Evolutionary conservation across 2,113 vertebrate genomes (phyloP), one percentile per base, ranked within the genome.

Genomic region (Struthio camelus): DNA sequence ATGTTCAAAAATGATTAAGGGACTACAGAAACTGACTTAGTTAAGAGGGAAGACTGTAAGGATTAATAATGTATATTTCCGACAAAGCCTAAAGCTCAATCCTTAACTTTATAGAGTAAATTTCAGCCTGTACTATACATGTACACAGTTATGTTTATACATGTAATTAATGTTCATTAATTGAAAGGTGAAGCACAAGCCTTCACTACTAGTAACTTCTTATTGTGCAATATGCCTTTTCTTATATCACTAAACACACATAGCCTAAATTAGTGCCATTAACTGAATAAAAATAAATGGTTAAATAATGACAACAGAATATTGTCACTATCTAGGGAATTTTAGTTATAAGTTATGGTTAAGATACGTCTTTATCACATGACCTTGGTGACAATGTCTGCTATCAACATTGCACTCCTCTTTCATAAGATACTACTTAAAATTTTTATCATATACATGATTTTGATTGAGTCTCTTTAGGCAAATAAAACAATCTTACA

Each of bases 401-500:
- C 10, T 80, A 56, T 17, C 8, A 78, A 50, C 4, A 36, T 20
- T 77, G 30, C 9, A 10, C 16, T 10, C 56, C 8, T n/a, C 6
- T 84, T 61, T 87, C 40, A 70, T 11, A 58, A 62, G 6, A 19
- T 32, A 5, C 1, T 48, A 4, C 5, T 69, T 6, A 85, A 73
- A 80, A 36, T 24, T 78, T 14, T 10, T 80, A 24, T 18, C 51
- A 36, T 34, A 18, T 2, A 11, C 0, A 0, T 53, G 15, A 61
- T 65, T 79, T 85, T 80, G 6, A 61, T 25, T 61, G 40, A 32
- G 10, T 54, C 16, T 34, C 6, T 86, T 71, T 75, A 38, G 11
- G 9, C 3, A 81, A 84, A 67, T 34, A 25, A 1, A 59, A 58
- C 30, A 34, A 59, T 59, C 10, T 59, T 32, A 19, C 56, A 59